Base-by-base conservation (phyloP, 2,113 vertebrate genomes). In the Notothenia coriiceps region DNA sequence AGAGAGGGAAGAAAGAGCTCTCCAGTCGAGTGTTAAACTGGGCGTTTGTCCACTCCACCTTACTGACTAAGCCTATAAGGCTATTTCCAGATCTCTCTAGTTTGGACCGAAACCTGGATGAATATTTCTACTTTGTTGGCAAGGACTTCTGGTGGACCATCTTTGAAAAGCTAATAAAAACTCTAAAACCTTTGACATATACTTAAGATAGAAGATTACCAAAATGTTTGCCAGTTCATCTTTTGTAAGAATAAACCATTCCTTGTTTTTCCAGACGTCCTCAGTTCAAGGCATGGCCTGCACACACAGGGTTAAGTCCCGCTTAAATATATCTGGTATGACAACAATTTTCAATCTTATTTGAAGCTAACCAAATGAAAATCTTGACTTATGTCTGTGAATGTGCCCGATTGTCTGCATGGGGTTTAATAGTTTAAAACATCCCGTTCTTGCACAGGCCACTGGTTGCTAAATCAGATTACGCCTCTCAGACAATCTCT, bases 381-480 rank as follows among this genome's bases (percentile, higher is more conserved):
- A 91, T 72, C 74, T 89, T 76, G 86, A 82, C 84, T 86, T 80
- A 81, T 90, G 89, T 87, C 85, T 86, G 83, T 93, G 89, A 94
- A 93, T 90, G 92, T 84, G 76, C 35, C 77, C 25, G 79, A 94
- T 94, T 94, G 91, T 94, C 80, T 81, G 72, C 71, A 63, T 71
- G 59, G 72, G 82, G 77, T 91, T 91, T 89, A 79, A 86, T 74
- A 57, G 89, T 83, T 91, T 60, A 86, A 93, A 90, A 86, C 59
- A 73, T 88, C 77, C 43, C 81, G 80, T 84, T 92, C 86, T 84
- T 82, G 84, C 79, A 73, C 75, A 43, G 79, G 69, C 79, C 64
- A 80, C 86, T 87, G 84, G 75, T 69, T 57, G 83, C 80, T 88
- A 94, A 95, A 95, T 95, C 91, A 89, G 88, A 95, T 95, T 94